Percentiles rank a stretch among this genome's conserved stretches.
Conservation (phyloP, 2,797 vertebrate species). For the Helarctos malayanus region DNA sequence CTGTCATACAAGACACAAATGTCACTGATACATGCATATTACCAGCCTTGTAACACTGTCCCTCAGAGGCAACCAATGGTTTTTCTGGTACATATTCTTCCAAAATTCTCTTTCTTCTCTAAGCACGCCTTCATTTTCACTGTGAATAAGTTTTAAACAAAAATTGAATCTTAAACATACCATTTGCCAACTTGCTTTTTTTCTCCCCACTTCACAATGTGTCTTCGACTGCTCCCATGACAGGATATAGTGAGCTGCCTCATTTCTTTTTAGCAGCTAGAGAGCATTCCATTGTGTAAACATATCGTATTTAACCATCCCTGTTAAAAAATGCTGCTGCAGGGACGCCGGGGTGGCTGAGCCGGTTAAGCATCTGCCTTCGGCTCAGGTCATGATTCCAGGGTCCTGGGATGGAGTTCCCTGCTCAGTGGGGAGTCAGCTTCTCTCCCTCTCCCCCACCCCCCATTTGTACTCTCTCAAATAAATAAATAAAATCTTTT, state of each 20-base stretch:
- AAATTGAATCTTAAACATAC: not conserved
- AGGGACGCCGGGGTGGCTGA: not conserved
- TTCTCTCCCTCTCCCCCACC: not conserved
- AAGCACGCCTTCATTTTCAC: not conserved
- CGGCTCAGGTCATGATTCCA: not conserved
- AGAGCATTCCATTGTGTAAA: not conserved
- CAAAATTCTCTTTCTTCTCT: conserved; percentile 11
- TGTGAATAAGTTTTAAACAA: conserved; percentile 26
- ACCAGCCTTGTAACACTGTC: not conserved
- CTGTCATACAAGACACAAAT: not conserved
- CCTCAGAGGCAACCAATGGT: not conserved
- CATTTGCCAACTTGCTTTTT: not conserved
- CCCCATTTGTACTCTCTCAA: not conserved
- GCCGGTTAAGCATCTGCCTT: not conserved
- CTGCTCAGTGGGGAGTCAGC: not conserved
- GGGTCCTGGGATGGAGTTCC: not conserved
- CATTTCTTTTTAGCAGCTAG: conserved; percentile 35
- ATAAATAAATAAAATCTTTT: not conserved
- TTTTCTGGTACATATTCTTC: not conserved
- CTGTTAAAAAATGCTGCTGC: not conserved
- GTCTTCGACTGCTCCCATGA: not conserved
- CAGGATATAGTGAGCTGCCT: not conserved
- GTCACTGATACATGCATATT: not conserved
- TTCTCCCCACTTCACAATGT: not conserved
- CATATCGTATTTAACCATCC: not conserved